Evolutionary conservation across 2,797 vertebrate genomes (phyloP).

Genomic region (Mareca strepera): DNA sequence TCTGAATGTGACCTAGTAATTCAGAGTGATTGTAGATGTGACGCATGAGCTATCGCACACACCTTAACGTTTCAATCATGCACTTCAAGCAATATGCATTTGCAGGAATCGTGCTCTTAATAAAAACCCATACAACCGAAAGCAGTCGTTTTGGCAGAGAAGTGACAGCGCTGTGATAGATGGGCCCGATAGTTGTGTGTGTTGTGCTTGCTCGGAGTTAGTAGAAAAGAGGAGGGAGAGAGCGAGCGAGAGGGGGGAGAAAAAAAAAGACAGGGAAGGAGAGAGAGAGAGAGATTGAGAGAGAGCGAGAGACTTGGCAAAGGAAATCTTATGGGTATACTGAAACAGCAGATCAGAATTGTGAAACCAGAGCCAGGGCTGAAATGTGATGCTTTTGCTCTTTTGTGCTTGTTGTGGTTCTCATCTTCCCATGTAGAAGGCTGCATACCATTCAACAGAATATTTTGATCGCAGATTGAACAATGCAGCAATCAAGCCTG

Average conservation of each 20-base stretch:
- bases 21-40: constrained; percentile 61
- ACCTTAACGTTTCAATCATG: constrained; percentile 65
- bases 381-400: constrained; percentile 81
- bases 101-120: constrained; percentile 65
- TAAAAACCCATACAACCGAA: constrained; percentile 65
- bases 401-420: constrained; percentile 74
- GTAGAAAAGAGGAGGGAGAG: constrained; percentile 63
- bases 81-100: constrained; percentile 49
- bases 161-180: constrained; percentile 70
- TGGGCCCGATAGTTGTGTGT: constrained; percentile 66
- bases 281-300: neutral
- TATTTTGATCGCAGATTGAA: constrained; percentile 75
- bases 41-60: constrained; percentile 66
- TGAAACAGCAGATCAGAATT: constrained; percentile 80
- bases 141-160: constrained; percentile 69
- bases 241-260: constrained; percentile 30
- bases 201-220: constrained; percentile 74
- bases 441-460: constrained; percentile 72
- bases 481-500: constrained; percentile 77
- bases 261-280: constrained; percentile 56
- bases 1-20: constrained; percentile 68
- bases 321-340: constrained; percentile 74
- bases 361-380: constrained; percentile 78
- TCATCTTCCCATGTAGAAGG: constrained; percentile 64
- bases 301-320: constrained; percentile 69